Base-by-base conservation (phyloP, 2,113 vertebrate species). In the Scomber scombrus region DNA sequence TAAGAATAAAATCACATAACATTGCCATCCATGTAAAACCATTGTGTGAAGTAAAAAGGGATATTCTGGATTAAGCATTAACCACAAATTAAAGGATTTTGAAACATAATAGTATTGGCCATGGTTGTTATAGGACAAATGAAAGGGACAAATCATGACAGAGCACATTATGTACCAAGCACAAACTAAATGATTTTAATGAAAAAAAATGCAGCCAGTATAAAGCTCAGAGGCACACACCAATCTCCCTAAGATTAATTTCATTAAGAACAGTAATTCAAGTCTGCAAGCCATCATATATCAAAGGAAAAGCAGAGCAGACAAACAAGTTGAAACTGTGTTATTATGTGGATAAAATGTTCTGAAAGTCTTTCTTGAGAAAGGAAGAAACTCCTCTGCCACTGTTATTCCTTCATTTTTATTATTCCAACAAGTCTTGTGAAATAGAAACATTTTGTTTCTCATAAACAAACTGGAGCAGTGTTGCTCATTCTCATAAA, bases 201-300 rank as follows among this genome's bases (percentile, higher is more conserved):
- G 63, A 85, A 67, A 45, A 80, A 55, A 73, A 57, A 50, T 34
- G 52, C 31, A 80, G 55, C 46, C 5, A 23, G 16, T 57, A 51
- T 63, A 60, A 67, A 52, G 70, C 64, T 85, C 76, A 72, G 71
- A 81, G 80, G 68, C 66, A 78, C 54, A 84, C 23, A 78, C 16
- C 64, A 83, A 83, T 81, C 68, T 81, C 58, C 70, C 3, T 40
- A 16, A 58, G 60, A 86, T 86, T 85, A 46, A 76, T 87, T 89
- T 83, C 31, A 85, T 86, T 72, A 69, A 46, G 19, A 71, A 55
- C 58, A 80, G 51, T 43, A 81, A 86, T 57, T 66, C 54, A 47
- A 86, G 43, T 52, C 61, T 47, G 57, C 40, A 68, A 86, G 72
- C 61, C 14, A 60, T 61, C 61, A 63, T 56, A 67, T 78, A 60